phyloP scores from a whole-genome alignment of 2,797 vertebrate species.

The Schizopygopsis malacanthus region DNA sequence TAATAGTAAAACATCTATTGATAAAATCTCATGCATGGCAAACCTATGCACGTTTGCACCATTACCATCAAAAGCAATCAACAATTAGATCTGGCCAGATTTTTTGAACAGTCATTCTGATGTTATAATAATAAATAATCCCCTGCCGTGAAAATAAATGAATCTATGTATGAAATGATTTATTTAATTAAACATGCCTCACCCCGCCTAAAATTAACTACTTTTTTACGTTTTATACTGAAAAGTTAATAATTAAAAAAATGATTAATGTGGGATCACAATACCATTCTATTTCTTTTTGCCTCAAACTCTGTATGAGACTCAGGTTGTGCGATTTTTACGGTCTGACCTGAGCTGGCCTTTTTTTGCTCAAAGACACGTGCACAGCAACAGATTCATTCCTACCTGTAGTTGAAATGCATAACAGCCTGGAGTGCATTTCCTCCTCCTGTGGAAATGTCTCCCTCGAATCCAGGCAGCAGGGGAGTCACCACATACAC shows the following conservation, averaged over 20 bases:
- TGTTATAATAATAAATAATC: background rate
- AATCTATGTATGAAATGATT: background rate
- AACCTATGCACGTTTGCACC: background rate
- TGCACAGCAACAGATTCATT: background rate
- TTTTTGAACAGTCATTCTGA: background rate
- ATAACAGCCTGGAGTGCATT: conserved; percentile 94
- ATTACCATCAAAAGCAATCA: background rate
- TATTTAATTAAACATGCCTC: background rate
- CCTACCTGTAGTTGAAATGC: conserved; percentile 98
- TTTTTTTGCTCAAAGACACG: background rate
- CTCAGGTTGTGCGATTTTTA: background rate
- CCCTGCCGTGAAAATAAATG: background rate
- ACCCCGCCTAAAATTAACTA: no score
- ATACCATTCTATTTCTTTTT: background rate
- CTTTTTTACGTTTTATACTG: background rate
- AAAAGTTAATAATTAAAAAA: background rate
- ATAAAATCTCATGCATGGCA: background rate
- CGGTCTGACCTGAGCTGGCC: background rate
- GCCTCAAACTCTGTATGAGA: background rate
- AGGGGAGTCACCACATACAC: conserved; percentile 95
- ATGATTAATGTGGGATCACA: background rate
- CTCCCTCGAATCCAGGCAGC: conserved; percentile 96
- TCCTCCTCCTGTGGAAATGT: conserved; percentile 95
- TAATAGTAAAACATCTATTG: background rate
- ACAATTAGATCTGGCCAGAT: background rate